Percentiles rank a stretch among this genome's conserved stretches.
These are phyloP conservation scores for Euschistus heros DNA, from an alignment of 1,140 invertebrate genomes.

Conservation along the genomic window DNA sequence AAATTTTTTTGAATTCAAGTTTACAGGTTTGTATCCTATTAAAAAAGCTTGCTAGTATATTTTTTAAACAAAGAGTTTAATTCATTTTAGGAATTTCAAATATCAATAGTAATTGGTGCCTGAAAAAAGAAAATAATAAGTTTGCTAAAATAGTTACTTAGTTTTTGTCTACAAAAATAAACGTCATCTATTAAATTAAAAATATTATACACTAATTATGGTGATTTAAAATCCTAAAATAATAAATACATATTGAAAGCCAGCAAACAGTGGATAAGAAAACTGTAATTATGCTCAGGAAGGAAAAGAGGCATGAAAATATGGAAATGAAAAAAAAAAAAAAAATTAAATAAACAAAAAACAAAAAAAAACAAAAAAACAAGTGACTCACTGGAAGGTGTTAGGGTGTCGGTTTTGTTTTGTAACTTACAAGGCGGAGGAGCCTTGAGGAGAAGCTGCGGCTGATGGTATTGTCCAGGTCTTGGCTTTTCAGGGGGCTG, in stretches of 20 bases:
- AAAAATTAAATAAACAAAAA: not conserved
- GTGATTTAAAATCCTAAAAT: not conserved
- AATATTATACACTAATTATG: too few relatives aligned
- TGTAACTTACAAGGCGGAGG: slow-evolving; percentile 35
- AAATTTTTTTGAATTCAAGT: too few relatives aligned
- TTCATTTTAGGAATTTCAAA: too few relatives aligned
- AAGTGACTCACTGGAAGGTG: slow-evolving; percentile 16
- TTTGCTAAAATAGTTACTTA: too few relatives aligned
- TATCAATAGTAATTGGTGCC: too few relatives aligned
- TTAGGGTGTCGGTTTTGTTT: slow-evolving; percentile 18
- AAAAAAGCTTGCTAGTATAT: too few relatives aligned
- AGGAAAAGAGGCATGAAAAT: not conserved
- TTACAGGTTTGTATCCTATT: too few relatives aligned
- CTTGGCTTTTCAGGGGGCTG: not conserved
- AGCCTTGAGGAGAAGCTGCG: slow-evolving; percentile 34
- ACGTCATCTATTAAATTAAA: too few relatives aligned
- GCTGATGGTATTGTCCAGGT: slow-evolving; percentile 26
- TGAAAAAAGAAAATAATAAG: too few relatives aligned
- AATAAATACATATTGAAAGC: not conserved
- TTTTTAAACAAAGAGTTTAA: too few relatives aligned
- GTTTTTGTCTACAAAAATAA: too few relatives aligned
- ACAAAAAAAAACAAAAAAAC: not conserved
- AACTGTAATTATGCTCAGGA: not conserved
- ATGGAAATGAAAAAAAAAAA: not conserved
- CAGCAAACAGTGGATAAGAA: not conserved